Conservation (phyloP, 2,888 invertebrate species). For the Phoronis australis region DNA sequence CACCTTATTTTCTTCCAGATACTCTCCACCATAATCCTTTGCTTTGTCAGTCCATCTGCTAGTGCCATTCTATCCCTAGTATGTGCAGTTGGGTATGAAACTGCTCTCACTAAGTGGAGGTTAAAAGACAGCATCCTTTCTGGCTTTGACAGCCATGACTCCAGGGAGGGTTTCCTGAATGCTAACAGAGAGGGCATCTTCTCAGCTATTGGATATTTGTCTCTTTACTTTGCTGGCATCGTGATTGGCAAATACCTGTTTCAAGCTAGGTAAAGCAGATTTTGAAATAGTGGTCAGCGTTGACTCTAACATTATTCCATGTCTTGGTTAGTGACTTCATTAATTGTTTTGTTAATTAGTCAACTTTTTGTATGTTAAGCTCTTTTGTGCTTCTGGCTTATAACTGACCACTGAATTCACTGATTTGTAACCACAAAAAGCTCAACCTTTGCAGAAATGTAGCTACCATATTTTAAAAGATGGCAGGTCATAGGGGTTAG, state of each 20-base stretch:
- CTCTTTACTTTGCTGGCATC: slow-evolving; percentile 72
- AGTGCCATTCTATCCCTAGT: slow-evolving; percentile 59
- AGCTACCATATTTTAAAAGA: no score
- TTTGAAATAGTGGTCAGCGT: no score
- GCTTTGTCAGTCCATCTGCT: slow-evolving; percentile 56
- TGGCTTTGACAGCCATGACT: slow-evolving; percentile 31
- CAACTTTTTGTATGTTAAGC: no score
- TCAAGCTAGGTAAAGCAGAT: slow-evolving; percentile 33
- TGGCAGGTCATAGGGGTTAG: no score
- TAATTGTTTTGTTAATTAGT: no score
- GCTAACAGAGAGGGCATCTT: slow-evolving; percentile 90
- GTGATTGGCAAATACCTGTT: slow-evolving; percentile 36
- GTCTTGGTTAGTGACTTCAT: no score
- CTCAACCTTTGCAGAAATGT: no score
- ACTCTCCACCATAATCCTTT: slow-evolving; percentile 62
- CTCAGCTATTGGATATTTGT: slow-evolving; percentile 78
- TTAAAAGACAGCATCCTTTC: slow-evolving; percentile 69
- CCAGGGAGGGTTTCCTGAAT: slow-evolving; percentile 59
- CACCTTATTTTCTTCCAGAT: slow-evolving; percentile 53
- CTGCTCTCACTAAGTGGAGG: slow-evolving; percentile 58
- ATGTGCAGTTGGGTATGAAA: slow-evolving; percentile 64
- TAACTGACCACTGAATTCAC: no score
- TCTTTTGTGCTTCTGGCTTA: no score
- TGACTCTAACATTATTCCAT: no score
- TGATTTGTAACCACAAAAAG: no score